Conservation (phyloP, 2,113 vertebrate genomes). For the Nymphicus hollandicus region DNA sequence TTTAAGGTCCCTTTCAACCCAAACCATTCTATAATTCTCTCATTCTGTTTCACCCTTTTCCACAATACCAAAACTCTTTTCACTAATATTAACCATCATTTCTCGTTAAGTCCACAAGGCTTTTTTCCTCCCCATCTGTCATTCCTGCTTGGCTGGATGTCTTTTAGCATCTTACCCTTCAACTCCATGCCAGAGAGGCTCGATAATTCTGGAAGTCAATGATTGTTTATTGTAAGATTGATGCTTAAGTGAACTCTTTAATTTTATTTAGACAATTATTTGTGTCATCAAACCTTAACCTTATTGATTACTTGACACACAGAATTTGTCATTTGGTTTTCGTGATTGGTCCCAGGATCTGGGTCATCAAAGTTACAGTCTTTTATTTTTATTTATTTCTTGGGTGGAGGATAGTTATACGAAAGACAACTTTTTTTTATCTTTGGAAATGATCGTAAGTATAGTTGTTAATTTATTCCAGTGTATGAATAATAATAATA, state of each 20-base stretch:
- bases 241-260: background rate
- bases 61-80: background rate
- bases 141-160: background rate
- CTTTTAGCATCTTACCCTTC: background rate
- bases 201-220: background rate
- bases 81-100: background rate
- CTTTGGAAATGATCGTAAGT: background rate
- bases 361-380: background rate
- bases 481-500: background rate
- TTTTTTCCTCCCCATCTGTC: background rate
- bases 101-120: background rate
- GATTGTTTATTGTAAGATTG: background rate
- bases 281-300: conserved; percentile 25
- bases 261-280: conserved; percentile 33
- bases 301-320: conserved; percentile 9
- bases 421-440: background rate
- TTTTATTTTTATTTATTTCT: background rate
- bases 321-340: background rate
- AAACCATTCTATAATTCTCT: background rate
- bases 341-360: background rate
- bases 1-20: background rate
- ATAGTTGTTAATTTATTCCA: background rate
- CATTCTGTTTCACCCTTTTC: background rate
- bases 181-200: background rate
- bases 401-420: background rate